These are phyloP conservation scores for Tamandua tetradactyla DNA, from an alignment of 2,797 vertebrate genomes.

Conservation along the genomic window DNA sequence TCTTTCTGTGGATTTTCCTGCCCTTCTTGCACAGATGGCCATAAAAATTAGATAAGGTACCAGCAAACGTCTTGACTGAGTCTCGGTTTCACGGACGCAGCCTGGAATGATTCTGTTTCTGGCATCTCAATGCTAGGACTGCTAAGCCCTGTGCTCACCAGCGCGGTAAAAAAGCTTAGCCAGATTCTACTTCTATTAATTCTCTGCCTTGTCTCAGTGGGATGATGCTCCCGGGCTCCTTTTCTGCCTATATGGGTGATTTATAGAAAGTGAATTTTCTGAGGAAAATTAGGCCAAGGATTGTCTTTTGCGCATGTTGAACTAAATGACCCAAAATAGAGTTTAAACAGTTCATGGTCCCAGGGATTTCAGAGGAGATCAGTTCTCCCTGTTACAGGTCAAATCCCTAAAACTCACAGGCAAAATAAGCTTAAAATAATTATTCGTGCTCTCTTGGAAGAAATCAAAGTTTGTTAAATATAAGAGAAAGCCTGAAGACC, in stretches of 20 bases:
- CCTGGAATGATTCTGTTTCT: background rate
- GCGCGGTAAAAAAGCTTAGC: background rate
- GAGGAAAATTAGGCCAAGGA: background rate
- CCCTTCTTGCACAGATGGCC: background rate
- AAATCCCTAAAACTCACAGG: background rate
- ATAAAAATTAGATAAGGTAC: background rate
- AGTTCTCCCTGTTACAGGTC: conserved; percentile 1
- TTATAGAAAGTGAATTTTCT: conserved; percentile 33
- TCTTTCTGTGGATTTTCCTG: background rate
- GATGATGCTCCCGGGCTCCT: background rate
- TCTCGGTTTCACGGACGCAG: background rate
- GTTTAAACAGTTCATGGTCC: background rate
- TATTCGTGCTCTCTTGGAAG: background rate
- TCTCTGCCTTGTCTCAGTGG: background rate
- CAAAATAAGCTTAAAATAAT: background rate
- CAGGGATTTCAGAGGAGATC: background rate
- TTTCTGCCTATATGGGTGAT: background rate
- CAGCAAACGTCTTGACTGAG: background rate
- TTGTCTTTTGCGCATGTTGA: conserved; percentile 5
- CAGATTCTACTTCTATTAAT: background rate
- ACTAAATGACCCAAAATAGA: conserved; percentile 9
- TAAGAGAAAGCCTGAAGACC: background rate
- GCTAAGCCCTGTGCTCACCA: background rate
- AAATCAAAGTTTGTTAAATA: background rate
- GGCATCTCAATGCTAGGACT: background rate